Evolutionary conservation across 2,888 invertebrate genomes (phyloP).

Genomic region (Emmelina monodactyla): DNA sequence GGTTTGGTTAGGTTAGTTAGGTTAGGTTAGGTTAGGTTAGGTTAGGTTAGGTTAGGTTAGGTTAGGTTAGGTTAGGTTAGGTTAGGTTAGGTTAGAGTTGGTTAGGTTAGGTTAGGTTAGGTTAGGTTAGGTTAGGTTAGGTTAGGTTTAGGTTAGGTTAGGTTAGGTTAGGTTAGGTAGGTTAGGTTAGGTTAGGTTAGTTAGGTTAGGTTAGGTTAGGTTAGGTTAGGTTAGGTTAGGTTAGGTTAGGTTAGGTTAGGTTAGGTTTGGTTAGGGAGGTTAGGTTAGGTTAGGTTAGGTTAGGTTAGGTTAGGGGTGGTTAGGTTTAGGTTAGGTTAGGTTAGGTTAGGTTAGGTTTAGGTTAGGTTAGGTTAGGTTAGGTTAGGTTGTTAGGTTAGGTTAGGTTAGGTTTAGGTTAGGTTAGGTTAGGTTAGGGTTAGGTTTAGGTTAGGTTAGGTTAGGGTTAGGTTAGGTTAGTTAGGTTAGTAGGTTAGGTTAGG

Average conservation of each 20-base stretch:
- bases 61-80: slow-evolving; percentile 9
- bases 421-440: slow-evolving; percentile 12
- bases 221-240: slow-evolving; percentile 12
- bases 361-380: slow-evolving; percentile 13
- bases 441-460: slow-evolving; percentile 7
- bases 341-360: slow-evolving; percentile 13
- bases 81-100: slow-evolving; percentile 9
- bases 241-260: slow-evolving; percentile 11
- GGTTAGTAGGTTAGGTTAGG: slow-evolving; percentile 2
- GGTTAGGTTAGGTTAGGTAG: slow-evolving; percentile 12
- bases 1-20: slow-evolving; percentile 4
- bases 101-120: slow-evolving; percentile 13
- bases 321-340: slow-evolving; percentile 13
- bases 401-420: slow-evolving; percentile 14
- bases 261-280: slow-evolving; percentile 11
- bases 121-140: slow-evolving; percentile 10
- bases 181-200: slow-evolving; percentile 12
- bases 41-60: slow-evolving; percentile 10
- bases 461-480: slow-evolving; percentile 12
- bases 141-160: slow-evolving; percentile 11
- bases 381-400: slow-evolving; percentile 13
- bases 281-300: slow-evolving; percentile 12
- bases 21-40: slow-evolving; percentile 10
- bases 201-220: slow-evolving; percentile 12
- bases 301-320: slow-evolving; percentile 12